Base-by-base conservation (phyloP, 2,888 invertebrate species). In the Anoncus sp. region DNA sequence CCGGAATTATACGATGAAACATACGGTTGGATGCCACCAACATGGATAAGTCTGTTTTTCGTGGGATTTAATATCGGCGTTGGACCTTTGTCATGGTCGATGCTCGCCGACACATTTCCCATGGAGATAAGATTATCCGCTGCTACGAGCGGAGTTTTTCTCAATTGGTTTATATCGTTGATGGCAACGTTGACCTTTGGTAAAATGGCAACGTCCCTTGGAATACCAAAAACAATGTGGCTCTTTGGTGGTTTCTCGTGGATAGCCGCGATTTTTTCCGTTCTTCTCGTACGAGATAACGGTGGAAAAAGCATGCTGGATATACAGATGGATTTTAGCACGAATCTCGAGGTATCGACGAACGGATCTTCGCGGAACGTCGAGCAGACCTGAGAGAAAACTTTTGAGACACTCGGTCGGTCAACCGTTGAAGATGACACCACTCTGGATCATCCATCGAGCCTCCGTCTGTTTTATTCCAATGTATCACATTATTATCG, bases 91-190 rank as follows among this genome's bases (percentile, higher is more conserved):
- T 85, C 87, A 18, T 89, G 88, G 89, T 83, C 89, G 9, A 60
- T 90, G n/a, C 35, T 89, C 14, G 87, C 88, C 18, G 90, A 90
- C 75, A 80, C 80, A 12, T 86, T 89, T 51, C 90, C 90, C 1
- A 63, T 83, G 67, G 84, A 88, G 73, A 71, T 88, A 40, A 85
- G 84, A 69, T 57, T 83, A 1, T 27, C 67, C 1, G 85, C 84
- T 3, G 85, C 86, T 1, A 82, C 85, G 3, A 51, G 66, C 22
- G 81, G 5, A 80, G 81, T 79, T 14, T 73, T 83, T 18, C 65
- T 86, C 22, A 87, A 84, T 62, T 90, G 87, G 88, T 57, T 86
- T 7, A 27, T 87, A 9, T 86, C 87, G n/a, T 60, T 88, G 35
- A 20, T 84, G n/a, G 65, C 84, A 12, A 85, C 84, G 6, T 69